Evolutionary conservation across 2,888 invertebrate species (phyloP), one percentile per base, ranked within the genome.

Genomic region (Himalopsyche japonica): DNA sequence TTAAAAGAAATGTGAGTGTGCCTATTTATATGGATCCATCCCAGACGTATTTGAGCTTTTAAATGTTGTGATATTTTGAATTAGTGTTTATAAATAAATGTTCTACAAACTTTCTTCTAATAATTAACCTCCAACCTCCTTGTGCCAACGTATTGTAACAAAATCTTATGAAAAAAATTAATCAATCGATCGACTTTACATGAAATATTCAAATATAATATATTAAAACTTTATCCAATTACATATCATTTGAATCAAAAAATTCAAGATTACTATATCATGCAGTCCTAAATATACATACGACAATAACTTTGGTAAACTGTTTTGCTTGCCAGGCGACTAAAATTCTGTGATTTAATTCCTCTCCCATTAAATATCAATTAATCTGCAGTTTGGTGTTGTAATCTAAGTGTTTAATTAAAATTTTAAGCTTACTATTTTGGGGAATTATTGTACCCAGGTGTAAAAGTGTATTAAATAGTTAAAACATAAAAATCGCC

Each of bases 51-150:
- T 70, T 34, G 82, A 84, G 84, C 84, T 84, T 84, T 82, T 78
- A 57, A 82, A 85, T 83, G 86, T 86, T 87, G 86, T 87, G 86
- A 87, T 87, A 87, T 87, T 87, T 86, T 87, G 64, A 84, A 84
- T 82, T 86, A 86, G 86, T 85, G 83, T 79, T 79, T 76, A 79
- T 83, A 57, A 76, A 80, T 30, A 80, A 64, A 70, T n/a, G 24
- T 24, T 24, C 10, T 34, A 70, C 34, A 34, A 64, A 12, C 47
- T 37, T 47, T 47, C 37, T 27, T 37, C 57, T 37, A 37, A 34
- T 27, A 78, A 24, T 30, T 34, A 49, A 82, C 43, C 80, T 85
- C n/a, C n/a, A n/a, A n/a, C n/a, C n/a, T n/a, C n/a, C 76, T 79
- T 80, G 85, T 84, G 84, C 84, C 81, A 84, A 49, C 47, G 24